A percentile compares a stretch with the other conserved stretches of the same genome.
Evolutionary conservation across 2,888 invertebrate genomes (phyloP).

Genomic region (Drosophila eohydei): DNA sequence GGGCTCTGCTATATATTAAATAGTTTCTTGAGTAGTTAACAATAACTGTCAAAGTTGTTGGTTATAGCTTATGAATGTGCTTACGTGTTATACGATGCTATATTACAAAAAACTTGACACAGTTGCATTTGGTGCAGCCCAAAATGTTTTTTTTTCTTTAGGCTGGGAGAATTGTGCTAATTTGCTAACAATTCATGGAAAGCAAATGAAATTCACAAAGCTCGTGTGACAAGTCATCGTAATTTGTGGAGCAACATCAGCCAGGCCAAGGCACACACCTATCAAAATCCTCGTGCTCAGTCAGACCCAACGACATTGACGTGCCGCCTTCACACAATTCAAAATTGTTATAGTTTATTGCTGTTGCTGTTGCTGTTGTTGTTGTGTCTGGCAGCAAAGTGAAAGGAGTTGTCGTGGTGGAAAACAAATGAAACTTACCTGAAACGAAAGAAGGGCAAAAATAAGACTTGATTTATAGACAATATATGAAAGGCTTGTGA

Average conservation of each 20-base stretch:
- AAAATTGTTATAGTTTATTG: conserved; percentile 50
- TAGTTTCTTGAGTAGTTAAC: background rate
- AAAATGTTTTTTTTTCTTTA: background rate
- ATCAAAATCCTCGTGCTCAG: conserved; percentile 1
- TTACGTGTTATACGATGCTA: conserved; percentile 32
- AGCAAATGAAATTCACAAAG: conserved; percentile 40
- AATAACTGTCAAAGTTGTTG: conserved; percentile 9
- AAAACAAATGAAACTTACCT: conserved; percentile 67
- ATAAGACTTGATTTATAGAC: conserved; percentile 70
- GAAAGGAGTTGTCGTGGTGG: conserved; percentile 65
- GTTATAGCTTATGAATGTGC: conserved; percentile 11
- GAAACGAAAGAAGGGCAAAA: conserved; percentile 53
- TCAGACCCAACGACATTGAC: conserved; percentile 56
- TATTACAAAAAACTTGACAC: conserved; percentile 17
- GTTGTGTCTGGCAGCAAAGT: conserved; percentile 58
- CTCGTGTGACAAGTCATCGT: conserved; percentile 81
- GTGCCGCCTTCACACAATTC: conserved; percentile 80
- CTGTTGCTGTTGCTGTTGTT: conserved; percentile 38
- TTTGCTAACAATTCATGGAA: conserved; percentile 75
- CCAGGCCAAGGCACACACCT: background rate
- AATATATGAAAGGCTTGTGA: conserved; percentile 36
- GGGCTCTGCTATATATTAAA: background rate
- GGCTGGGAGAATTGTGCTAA: conserved; percentile 62
- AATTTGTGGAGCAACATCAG: conserved; percentile 57
- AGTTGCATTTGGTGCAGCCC: conserved; percentile 52